A percentile compares a stretch with the other conserved stretches of the same genome.
Evolutionary conservation across 2,113 vertebrate genomes (phyloP).

Genomic region (Microtus montanus): DNA sequence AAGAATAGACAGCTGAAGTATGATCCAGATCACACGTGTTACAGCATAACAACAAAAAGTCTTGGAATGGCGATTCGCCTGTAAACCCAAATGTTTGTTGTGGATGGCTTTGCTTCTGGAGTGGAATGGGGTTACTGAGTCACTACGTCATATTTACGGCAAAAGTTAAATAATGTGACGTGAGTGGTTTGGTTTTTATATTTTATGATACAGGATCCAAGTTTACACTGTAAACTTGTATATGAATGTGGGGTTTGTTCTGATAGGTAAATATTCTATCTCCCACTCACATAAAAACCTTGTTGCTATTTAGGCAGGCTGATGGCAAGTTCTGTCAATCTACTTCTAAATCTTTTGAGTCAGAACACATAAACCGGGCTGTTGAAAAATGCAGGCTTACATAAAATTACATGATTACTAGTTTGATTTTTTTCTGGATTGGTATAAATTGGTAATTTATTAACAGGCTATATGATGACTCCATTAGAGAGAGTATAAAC

Average conservation of each 20-base stretch:
- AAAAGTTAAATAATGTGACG: conserved; percentile 43
- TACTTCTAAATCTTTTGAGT: conserved; percentile 49
- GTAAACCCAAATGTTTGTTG: conserved; percentile 11
- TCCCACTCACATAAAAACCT: conserved; percentile 10
- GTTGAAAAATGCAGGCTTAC: background rate
- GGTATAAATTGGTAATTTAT: conserved; percentile 40
- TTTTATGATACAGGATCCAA: conserved; percentile 23
- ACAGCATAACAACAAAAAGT: background rate
- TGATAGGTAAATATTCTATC: conserved; percentile 17
- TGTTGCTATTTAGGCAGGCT: conserved; percentile 37
- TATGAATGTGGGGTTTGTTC: conserved; percentile 32
- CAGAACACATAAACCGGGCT: background rate
- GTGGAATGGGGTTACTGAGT: background rate
- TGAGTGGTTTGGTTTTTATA: conserved; percentile 44
- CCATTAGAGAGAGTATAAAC: background rate
- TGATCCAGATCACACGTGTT: conserved; percentile 9
- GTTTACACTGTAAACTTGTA: conserved; percentile 36
- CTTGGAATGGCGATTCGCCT: background rate
- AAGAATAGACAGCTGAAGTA: conserved; percentile 27
- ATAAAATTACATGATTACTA: background rate
- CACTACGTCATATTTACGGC: conserved; percentile 30
- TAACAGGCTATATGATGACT: conserved; percentile 9
- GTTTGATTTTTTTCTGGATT: conserved; percentile 4
- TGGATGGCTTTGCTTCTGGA: conserved; percentile 39
- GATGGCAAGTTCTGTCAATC: conserved; percentile 31